These are phyloP conservation scores for Sesamia nonagrioides DNA, from an alignment of 1,140 invertebrate genomes.

Conservation along the genomic window DNA sequence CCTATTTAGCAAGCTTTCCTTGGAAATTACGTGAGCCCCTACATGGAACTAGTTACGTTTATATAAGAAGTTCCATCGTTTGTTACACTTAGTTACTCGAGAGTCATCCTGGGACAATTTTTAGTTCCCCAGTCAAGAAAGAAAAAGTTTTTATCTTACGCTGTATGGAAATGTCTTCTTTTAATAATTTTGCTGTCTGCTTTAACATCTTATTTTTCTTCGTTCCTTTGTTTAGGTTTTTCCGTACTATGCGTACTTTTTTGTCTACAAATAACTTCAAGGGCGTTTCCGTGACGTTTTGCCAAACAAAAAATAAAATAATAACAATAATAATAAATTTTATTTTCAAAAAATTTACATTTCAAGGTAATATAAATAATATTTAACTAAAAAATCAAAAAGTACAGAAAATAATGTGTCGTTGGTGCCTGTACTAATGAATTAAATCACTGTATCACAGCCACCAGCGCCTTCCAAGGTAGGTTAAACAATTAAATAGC, in stretches of 20 bases:
- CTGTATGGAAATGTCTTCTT: constrained; percentile 12
- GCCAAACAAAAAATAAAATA: too few species aligned
- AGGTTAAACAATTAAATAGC: too few species aligned
- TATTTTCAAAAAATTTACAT: too few species aligned
- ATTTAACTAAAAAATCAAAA: too few species aligned
- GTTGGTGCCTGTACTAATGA: too few species aligned
- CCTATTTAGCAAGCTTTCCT: constrained; percentile 35
- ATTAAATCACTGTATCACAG: too few species aligned
- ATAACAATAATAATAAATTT: too few species aligned
- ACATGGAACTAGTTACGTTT: constrained; percentile 31
- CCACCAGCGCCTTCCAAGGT: too few species aligned
- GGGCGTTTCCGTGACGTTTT: too few species aligned
- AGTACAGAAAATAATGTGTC: too few species aligned
- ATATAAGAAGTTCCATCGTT: constrained; percentile 34
- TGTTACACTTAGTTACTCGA: constrained; percentile 26
- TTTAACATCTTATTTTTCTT: not conserved
- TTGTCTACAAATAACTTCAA: not conserved
- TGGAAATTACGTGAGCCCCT: constrained; percentile 8
- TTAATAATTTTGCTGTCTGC: not conserved
- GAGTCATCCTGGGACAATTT: constrained; percentile 33
- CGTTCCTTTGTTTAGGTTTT: not conserved
- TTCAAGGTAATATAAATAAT: too few species aligned
- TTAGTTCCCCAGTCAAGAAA: constrained; percentile 29
- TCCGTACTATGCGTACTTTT: not conserved
- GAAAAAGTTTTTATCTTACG: constrained; percentile 7